Percentiles rank a stretch among this genome's conserved stretches.
Evolutionary conservation across 2,888 invertebrate genomes (phyloP).

Genomic region (Anoplius nigerrimus): DNA sequence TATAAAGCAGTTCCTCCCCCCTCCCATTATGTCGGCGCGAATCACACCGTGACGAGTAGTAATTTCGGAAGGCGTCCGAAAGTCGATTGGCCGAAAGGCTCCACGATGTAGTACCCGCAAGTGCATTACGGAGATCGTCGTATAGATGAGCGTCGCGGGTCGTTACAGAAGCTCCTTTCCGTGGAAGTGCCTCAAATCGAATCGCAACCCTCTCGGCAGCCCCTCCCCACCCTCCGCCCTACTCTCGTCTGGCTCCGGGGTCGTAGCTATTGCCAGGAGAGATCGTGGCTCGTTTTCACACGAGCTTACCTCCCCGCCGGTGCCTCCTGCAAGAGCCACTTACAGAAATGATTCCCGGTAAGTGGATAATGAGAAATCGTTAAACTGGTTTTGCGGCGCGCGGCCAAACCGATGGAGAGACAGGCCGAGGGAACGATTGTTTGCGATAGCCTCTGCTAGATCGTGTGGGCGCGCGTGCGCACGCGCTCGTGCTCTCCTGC

Average conservation of each 20-base stretch:
- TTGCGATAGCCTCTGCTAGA: too few relatives aligned
- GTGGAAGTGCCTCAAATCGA: conserved; percentile 12
- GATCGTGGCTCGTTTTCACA: conserved; percentile 26
- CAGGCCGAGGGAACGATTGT: conserved; percentile 17
- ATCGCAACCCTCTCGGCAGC: too few relatives aligned
- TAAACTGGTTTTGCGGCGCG: conserved; percentile 53
- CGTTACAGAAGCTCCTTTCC: conserved; percentile 1
- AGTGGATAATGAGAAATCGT: conserved; percentile 62
- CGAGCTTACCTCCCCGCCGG: conserved; percentile 16
- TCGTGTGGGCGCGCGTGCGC: too few relatives aligned
- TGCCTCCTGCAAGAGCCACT: conserved; percentile 45
- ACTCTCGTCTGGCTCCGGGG: conserved; percentile 1
- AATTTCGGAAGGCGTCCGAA: not conserved
- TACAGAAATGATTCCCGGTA: conserved; percentile 58
- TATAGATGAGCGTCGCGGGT: not conserved
- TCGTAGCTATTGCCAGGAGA: conserved; percentile 24
- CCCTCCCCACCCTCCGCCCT: too few relatives aligned
- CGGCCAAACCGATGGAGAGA: conserved; percentile 26
- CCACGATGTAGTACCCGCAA: not conserved
- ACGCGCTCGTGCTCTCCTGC: too few relatives aligned
- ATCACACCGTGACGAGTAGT: not conserved
- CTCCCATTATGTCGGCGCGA: too few relatives aligned
- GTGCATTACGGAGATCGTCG: too few relatives aligned
- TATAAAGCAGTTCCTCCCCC: too few relatives aligned
- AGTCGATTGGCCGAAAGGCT: not conserved